Base-by-base conservation (phyloP, 2,888 invertebrate genomes). In the Rhamphomyia laevipes region DNA sequence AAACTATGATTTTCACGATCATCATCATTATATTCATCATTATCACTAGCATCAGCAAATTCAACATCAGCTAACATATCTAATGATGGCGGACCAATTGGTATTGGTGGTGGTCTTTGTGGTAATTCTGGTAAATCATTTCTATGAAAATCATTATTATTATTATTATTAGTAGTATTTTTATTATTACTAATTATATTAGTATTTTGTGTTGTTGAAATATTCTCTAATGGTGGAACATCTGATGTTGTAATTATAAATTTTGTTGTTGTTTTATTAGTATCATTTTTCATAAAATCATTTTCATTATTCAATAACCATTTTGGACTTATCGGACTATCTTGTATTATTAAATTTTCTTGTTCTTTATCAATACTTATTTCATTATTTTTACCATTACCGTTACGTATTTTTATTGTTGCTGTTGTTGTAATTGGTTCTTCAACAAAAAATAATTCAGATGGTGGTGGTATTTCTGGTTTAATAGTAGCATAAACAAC, bases 11-110 rank as follows among this genome's bases (percentile, higher is more conserved):
- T 55, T 13, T 57, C 55, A 46, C 41, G 49, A 6, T 46, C 53
- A 46, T 58, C 57, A 21, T 51, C 51, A 3, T 53, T 51, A 12
- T 46, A n/a, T 58, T 72, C 71, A 53, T 74, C 75, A 46, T 71
- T 72, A 52, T 73, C 77, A 55, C 74, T 74, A 16, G 74, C 76
- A 58, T 77, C 77, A 11, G 74, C 77, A 63, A 73, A 77, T 57
- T 77, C 75, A 37, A 77, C 70, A 58, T 77, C 76, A 56, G 75
- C 74, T 56, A 75, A 62, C 60, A 77, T 16, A 12, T 41, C 38
- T 6, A 31, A 12, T 17, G 73, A 59, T 54, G 75, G 74, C 56
- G 76, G 74, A 53, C 77, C 76, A 59, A 74, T 68, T 65, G 77
- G 57, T 45, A 62, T 47, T 42, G 62, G 63, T 47, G 60, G 63